phyloP scores from a whole-genome alignment of 2,113 vertebrate genomes.

The Bos indicus region DNA sequence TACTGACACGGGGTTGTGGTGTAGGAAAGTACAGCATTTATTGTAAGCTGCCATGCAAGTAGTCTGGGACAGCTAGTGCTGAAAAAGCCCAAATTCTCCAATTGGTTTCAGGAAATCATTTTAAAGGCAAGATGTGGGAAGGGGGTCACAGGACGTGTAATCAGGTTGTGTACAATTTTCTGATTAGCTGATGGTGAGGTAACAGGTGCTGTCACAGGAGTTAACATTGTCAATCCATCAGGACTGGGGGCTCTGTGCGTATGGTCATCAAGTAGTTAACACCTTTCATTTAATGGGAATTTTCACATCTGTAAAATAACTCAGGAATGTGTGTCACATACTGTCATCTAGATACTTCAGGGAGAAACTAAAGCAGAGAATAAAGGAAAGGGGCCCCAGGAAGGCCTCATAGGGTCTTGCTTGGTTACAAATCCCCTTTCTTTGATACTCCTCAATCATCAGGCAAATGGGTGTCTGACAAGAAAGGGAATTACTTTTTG shows the following conservation, averaged over 20 bases:
- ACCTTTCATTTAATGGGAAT: neutral
- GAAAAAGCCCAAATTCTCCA: neutral
- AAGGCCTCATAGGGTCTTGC: neutral
- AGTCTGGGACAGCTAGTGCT: neutral
- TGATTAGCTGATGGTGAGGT: neutral
- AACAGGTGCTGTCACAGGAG: neutral
- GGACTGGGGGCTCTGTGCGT: neutral
- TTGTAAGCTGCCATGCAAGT: neutral
- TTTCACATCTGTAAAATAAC: neutral
- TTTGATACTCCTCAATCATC: neutral
- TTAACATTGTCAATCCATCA: neutral
- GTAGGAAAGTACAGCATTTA: neutral
- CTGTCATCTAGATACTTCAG: neutral
- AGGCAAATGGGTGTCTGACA: neutral
- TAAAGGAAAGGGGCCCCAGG: neutral
- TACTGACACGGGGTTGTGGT: neutral
- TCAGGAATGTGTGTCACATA: neutral
- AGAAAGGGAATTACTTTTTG: neutral
- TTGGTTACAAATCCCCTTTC: neutral
- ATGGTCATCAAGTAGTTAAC: neutral
- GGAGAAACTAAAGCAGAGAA: neutral
- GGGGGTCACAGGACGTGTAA: neutral
- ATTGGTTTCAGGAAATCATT: neutral
- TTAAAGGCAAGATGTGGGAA: neutral
- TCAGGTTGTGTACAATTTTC: neutral